phyloP scores from a whole-genome alignment of 2,888 invertebrate species.

The Ditylenchus weischeri region DNA sequence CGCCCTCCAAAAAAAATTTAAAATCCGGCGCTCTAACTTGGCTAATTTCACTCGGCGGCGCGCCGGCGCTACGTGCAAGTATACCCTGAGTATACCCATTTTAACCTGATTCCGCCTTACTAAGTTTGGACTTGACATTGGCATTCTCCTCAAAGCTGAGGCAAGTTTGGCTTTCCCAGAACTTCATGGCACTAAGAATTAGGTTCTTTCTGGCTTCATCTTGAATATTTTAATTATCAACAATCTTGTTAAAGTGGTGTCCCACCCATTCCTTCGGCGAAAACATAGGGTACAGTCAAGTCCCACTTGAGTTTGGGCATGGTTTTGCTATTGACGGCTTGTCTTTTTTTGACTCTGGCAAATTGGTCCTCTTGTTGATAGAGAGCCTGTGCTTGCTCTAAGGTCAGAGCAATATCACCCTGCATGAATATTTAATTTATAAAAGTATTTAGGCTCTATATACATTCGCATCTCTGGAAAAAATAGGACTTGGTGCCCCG shows the following conservation, averaged over 20 bases:
- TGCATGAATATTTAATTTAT: background rate
- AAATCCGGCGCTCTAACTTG: too few species aligned
- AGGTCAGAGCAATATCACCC: slow-evolving; percentile 12
- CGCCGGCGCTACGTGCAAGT: too few species aligned
- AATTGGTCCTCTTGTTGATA: background rate
- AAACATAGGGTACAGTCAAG: background rate
- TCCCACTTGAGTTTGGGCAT: background rate
- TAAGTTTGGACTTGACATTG: slow-evolving; percentile 8
- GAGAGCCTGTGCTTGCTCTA: slow-evolving; percentile 1
- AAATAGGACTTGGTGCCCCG: too few species aligned
- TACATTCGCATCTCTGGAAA: too few species aligned
- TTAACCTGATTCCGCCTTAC: slow-evolving; percentile 29
- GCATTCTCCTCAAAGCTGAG: slow-evolving; percentile 39
- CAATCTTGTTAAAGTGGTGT: background rate
- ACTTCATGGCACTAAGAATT: slow-evolving; percentile 1
- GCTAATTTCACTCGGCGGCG: too few species aligned
- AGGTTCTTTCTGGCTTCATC: background rate
- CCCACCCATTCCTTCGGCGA: background rate
- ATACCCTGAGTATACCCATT: too few species aligned
- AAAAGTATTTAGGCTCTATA: too few species aligned
- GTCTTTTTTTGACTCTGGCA: slow-evolving; percentile 3
- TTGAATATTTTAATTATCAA: background rate
- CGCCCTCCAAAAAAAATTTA: too few species aligned
- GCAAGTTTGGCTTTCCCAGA: slow-evolving; percentile 50
- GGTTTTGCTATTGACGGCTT: slow-evolving; percentile 8